These are phyloP conservation scores for Zoanthus sociatus DNA, from an alignment of 92 coral and sea anemone species.

Conservation along the genomic window DNA sequence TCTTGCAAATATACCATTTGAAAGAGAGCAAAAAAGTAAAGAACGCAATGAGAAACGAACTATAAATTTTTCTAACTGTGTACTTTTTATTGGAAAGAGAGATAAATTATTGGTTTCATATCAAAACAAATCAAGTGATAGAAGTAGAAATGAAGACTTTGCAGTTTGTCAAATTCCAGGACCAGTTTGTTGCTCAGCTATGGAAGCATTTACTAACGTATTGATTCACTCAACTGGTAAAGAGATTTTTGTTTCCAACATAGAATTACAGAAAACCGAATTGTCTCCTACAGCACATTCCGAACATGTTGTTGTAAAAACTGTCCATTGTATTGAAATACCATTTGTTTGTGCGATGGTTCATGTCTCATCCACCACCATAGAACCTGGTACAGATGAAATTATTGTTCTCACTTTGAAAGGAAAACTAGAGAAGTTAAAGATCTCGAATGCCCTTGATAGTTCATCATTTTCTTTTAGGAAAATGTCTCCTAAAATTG, in stretches of 20 bases:
- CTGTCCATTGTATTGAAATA: constrained; percentile 29
- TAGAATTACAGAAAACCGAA: constrained; percentile 15
- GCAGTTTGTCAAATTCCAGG: constrained; percentile 56
- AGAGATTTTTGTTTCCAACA: constrained; percentile 59
- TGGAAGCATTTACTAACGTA: constrained; percentile 32
- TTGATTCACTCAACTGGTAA: constrained; percentile 69
- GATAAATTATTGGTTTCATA: constrained; percentile 60
- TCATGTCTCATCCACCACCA: neutral
- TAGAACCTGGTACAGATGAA: neutral
- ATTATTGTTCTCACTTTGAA: constrained; percentile 39
- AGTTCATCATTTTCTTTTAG: constrained; percentile 1
- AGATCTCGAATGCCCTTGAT: constrained; percentile 33
- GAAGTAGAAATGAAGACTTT: neutral
- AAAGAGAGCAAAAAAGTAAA: neutral
- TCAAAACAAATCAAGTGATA: constrained; percentile 13
- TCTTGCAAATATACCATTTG: constrained; percentile 41
- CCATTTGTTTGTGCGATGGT: constrained; percentile 53
- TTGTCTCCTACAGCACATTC: neutral
- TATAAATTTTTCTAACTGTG: neutral
- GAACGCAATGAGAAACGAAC: neutral
- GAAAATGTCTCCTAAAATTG: constrained; percentile 50
- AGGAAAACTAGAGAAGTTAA: constrained; percentile 57
- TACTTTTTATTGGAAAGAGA: constrained; percentile 66
- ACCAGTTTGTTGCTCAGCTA: constrained; percentile 65
- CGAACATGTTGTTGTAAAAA: neutral